Evolutionary conservation across 2,113 vertebrate genomes (phyloP), one percentile per base, ranked within the genome.

Genomic region (Tretioscincus oriximinensis): DNA sequence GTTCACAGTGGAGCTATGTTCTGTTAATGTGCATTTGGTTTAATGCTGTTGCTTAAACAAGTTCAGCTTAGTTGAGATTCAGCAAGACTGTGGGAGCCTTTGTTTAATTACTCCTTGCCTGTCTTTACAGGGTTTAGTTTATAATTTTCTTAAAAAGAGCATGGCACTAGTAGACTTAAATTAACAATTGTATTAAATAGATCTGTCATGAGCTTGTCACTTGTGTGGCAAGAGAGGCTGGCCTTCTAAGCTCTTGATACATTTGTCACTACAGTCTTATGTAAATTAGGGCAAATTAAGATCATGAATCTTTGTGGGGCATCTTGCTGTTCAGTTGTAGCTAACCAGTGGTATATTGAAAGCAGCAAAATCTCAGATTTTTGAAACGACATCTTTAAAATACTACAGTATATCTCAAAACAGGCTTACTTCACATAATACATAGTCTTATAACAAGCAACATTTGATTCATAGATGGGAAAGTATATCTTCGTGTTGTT

Each of bases 71-170:
- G 31, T 21, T 69, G 7, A 45, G 49, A 71, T 70, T 68, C 64
- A 64, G 60, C 31, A 41, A 64, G 41, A 80, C 41, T 80, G 28
- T 72, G 20, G 29, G 20, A 58, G 26, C 21, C 20, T 71, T 72
- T 64, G 26, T 72, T 80, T 29, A 28, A 63, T 63, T 51, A 11
- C 14, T 41, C 45, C 20, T 67, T 54, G 64, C n/a, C 51, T 60
- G 60, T 63, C 35, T 49, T 29, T 79, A 60, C 70, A 58, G 11
- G 69, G 29, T 58, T 70, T 31, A 24, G 69, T 72, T 80, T 80
- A 80, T 73, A 63, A 72, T 71, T 72, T 63, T 54, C n/a, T 80
- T 64, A 80, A 49, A 80, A 31, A 65, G 69, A 73, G 69, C 60
- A 65, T 73, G 69, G 61, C 73, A 60, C 60, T 73, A 28, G 60